Base-by-base conservation (phyloP, 2,888 invertebrate genomes). In the Dendrolimus houi region DNA sequence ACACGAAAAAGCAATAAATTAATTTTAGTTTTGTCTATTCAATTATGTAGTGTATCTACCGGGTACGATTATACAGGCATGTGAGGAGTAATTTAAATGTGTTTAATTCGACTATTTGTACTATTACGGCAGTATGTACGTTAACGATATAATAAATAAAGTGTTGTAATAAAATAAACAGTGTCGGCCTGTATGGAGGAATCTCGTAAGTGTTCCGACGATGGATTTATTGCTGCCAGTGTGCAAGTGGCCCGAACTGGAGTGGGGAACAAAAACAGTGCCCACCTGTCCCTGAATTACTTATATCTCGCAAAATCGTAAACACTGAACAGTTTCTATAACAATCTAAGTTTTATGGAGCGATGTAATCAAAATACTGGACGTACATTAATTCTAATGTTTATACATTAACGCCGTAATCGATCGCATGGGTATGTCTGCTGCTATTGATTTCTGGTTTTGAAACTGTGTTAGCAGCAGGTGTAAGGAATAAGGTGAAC, bases 161-260 rank as follows among this genome's bases (percentile, higher is more conserved):
- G 67, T 68, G 68, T 64, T 65, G 65, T 68, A 70, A 74, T 71
- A 78, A 83, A 78, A 83, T 75, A 85, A 84, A 85, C 81, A 80
- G 62, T 65, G 65, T 67, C 68, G 63, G 62, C 64, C 64, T 61
- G 60, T 67, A 63, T 69, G 59, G 67, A 56, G 47, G 12, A 47
- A 10, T 47, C 47, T 10, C 9, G 47, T 47, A 62, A 77, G 76
- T 71, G 66, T 64, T 56, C 64, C 62, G 81, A 71, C 66, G 80
- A 85, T 61, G 68, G 81, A 83, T 83, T 82, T 85, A 84, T 78
- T 66, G 65, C 58, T 63, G 60, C 58, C 58, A 64, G 65, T 62
- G 60, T 59, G 65, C 67, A 65, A 72, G 71, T 70, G 73, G 71
- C 72, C 66, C 60, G 61, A 52, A 52, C 54, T 59, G 67, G 9